Base-by-base conservation (phyloP, 2,113 vertebrate species). In the Sula dactylatra region DNA sequence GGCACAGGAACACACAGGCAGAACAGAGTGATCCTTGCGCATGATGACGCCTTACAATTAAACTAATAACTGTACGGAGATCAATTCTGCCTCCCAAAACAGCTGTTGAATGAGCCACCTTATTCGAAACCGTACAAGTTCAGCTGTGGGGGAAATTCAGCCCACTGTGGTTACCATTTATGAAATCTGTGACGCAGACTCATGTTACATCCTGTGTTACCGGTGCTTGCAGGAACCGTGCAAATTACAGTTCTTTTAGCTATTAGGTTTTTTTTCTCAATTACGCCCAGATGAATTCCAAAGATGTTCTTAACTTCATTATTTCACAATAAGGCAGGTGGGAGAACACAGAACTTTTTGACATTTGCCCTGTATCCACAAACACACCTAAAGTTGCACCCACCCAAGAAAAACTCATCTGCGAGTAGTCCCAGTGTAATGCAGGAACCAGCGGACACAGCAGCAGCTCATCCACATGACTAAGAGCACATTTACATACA, bases 241-340 rank as follows among this genome's bases (percentile, higher is more conserved):
- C 19, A 92, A 92, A 88, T 65, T 55, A 70, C 26, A 58, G 25
- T 20, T 74, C 72, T 77, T 85, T 26, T 7, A 90, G 61, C 25
- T 66, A 52, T 65, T 26, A 34, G 38, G 13, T 25, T 20, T 44
- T 44, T 69, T 58, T 47, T 61, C 76, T 52, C 4, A 1, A 74
- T 90, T 56, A 82, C 70, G 47, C 87, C 19, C 82, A 80, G 29
- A 20, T 86, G 76, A 5, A 62, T 90, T 87, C 61, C 44, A 55
- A 93, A 86, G 27, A 69, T 21, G 36, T 88, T 91, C 84, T 86
- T 52, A 84, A 65, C 47, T n/a, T n/a, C 7, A 27, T 44, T 76
- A 36, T 93, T 91, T 73, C 61, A 49, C 92, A 94, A 65, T 26
- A 45, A 90, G 86, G 82, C 93, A 79, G 54, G 21, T 26, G 13